Conservation (phyloP, 2,888 invertebrate species). For the Maniola hyperantus region DNA sequence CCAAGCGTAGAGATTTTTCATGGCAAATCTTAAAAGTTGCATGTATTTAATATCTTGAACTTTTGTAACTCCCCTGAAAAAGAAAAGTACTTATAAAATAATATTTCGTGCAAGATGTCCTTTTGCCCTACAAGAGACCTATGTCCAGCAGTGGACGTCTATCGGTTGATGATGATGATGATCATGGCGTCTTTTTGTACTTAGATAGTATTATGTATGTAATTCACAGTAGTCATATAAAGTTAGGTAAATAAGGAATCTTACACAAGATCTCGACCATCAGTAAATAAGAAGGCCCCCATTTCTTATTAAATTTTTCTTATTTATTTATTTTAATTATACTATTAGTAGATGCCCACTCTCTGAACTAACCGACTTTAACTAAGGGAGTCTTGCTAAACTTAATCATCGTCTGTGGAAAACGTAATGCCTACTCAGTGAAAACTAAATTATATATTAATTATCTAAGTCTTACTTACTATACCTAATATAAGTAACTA, state of each 20-base stretch:
- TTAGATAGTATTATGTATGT: no score
- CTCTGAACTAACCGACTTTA: neutral
- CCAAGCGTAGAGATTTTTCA: conserved; percentile 31
- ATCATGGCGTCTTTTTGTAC: no score
- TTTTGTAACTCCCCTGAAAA: conserved; percentile 32
- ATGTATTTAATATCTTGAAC: conserved; percentile 37
- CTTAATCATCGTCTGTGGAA: neutral
- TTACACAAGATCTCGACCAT: conserved; percentile 27
- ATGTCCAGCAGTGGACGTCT: no score
- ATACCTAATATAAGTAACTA: no score
- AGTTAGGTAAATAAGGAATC: neutral
- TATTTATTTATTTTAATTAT: neutral
- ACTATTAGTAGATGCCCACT: neutral
- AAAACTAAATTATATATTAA: neutral
- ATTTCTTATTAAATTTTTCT: neutral
- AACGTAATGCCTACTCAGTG: neutral
- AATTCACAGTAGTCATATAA: neutral
- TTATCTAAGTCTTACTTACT: neutral
- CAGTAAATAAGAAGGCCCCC: conserved; percentile 20
- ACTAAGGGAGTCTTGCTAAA: neutral
- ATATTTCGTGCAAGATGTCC: no score
- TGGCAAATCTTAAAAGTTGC: conserved; percentile 26
- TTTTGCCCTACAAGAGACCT: no score
- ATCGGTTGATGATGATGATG: no score
- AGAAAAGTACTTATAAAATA: neutral